phyloP scores from a whole-genome alignment of 2,113 vertebrate genomes.

The Nipponia nippon region DNA sequence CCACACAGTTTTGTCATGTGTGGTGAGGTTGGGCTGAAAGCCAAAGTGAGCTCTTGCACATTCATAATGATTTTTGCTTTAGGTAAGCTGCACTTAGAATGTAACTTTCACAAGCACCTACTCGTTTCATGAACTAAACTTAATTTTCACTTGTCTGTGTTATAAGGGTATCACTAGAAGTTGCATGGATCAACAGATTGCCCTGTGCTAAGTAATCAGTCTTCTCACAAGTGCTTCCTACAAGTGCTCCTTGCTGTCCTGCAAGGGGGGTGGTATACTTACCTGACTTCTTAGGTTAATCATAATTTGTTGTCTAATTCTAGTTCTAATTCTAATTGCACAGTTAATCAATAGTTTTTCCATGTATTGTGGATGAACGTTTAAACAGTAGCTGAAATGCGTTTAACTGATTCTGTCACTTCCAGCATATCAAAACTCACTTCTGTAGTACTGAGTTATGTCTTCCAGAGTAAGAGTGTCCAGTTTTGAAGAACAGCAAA shows the following conservation, averaged over 20 bases:
- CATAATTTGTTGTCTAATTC: background rate
- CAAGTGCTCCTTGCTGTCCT: background rate
- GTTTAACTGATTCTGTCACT: background rate
- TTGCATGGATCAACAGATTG: background rate
- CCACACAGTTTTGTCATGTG: background rate
- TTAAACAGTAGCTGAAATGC: background rate
- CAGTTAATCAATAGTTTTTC: background rate
- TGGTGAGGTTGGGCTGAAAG: background rate
- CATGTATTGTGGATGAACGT: background rate
- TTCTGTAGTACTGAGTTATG: background rate
- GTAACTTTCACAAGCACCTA: background rate
- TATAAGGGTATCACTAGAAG: background rate
- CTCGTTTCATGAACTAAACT: background rate
- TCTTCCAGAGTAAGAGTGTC: background rate
- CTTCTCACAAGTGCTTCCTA: background rate
- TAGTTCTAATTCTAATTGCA: background rate
- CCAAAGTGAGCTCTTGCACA: background rate
- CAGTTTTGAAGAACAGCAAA: background rate
- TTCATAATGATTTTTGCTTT: background rate
- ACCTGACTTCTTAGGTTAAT: background rate
- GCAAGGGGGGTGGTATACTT: fast-evolving
- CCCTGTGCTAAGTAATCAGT: background rate
- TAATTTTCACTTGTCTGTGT: background rate
- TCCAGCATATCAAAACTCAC: background rate
- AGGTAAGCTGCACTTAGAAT: background rate